Conservation (phyloP, 2,888 invertebrate genomes). For the Sphaerophoria rueppellii region DNA sequence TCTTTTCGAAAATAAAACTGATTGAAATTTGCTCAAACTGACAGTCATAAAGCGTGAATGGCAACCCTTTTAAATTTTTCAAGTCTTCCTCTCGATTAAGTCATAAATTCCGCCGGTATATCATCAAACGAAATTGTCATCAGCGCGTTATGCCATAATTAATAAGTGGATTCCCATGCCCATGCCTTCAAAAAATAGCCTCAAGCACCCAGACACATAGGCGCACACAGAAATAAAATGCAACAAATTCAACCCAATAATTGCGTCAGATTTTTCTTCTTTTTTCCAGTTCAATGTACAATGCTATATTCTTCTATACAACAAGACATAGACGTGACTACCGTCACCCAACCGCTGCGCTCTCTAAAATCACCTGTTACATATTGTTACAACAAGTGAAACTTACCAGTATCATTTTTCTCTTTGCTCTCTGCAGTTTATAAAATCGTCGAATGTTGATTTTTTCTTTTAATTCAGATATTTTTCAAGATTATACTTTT, state of each 20-base stretch:
- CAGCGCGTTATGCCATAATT: not conserved
- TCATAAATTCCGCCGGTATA: not conserved
- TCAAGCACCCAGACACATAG: constrained; percentile 4
- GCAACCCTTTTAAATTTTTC: not conserved
- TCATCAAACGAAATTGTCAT: not conserved
- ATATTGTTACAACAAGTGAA: not conserved
- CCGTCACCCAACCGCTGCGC: not conserved
- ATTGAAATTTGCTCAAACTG: too few species aligned
- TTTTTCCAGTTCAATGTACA: constrained; percentile 29
- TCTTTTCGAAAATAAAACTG: too few species aligned
- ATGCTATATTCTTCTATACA: too few species aligned
- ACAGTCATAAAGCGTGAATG: too few species aligned
- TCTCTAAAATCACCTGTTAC: constrained; percentile 16
- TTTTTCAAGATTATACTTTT: not conserved
- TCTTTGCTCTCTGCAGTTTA: constrained; percentile 52
- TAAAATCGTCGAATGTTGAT: constrained; percentile 40
- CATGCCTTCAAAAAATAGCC: not conserved
- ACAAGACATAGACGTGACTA: not conserved
- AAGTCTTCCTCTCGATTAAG: not conserved
- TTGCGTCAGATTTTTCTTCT: constrained; percentile 77
- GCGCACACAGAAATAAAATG: constrained; percentile 30
- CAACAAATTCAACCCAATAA: constrained; percentile 75
- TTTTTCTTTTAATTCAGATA: constrained; percentile 9
- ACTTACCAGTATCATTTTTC: constrained; percentile 70
- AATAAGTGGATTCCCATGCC: not conserved